Percentiles rank a stretch among this genome's conserved stretches.
Evolutionary conservation across 2,113 vertebrate genomes (phyloP).

Genomic region (Menura novaehollandiae): DNA sequence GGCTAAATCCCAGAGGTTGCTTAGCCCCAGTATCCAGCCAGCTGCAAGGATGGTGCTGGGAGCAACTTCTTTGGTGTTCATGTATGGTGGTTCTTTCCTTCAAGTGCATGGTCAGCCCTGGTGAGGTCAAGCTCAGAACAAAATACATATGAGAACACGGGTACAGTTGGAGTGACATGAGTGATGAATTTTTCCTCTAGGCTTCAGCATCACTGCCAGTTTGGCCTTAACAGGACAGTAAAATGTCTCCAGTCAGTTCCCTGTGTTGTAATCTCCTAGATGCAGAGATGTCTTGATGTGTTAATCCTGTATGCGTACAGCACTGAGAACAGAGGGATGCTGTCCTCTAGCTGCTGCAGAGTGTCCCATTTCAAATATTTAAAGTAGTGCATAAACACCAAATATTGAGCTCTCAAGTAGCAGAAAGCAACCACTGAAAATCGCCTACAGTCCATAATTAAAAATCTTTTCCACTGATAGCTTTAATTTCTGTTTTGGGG

Average conservation of each 20-base stretch:
- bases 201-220: not conserved
- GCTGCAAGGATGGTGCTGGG: not conserved
- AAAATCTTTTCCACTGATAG: not conserved
- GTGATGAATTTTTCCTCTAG: not conserved
- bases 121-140: not conserved
- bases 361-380: not conserved
- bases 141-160: accelerated
- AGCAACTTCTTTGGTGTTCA: not conserved
- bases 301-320: not conserved
- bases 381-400: not conserved
- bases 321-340: not conserved
- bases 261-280: not conserved
- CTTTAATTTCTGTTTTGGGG: not conserved
- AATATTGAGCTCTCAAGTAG: not conserved
- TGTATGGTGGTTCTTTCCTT: not conserved
- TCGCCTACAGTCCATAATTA: not conserved
- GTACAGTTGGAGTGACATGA: not conserved
- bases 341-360: not conserved
- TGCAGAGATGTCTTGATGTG: not conserved
- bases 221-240: not conserved
- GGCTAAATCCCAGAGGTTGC: not conserved
- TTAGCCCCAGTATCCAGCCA: not conserved
- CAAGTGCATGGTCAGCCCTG: accelerated
- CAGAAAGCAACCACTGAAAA: not conserved
- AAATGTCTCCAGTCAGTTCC: not conserved